Evolutionary conservation across 2,797 vertebrate genomes (phyloP), one percentile per base, ranked within the genome.

Genomic region (Scleropages formosus): DNA sequence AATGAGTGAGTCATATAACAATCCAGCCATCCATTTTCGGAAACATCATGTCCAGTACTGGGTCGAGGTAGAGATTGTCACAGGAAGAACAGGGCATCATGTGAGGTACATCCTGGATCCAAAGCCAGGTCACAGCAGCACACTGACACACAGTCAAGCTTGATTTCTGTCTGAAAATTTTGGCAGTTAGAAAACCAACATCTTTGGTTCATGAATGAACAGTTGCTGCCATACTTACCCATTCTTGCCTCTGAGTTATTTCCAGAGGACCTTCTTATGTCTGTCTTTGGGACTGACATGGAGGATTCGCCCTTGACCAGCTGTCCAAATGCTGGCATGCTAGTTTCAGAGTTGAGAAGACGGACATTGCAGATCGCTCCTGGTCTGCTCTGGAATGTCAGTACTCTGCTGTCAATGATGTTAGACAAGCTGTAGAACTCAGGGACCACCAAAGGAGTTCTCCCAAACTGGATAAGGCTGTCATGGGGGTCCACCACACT

Each of bases 351-450:
- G 58, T 64, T 87, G 61, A 81, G 58, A 6, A 91, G 86, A 31
- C 85, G 76, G 12, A 87, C 22, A 0, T 79, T 90, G 79, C 92
- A 95, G 77, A 78, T 76, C 0, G 15, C 66, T 10, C 84, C 77
- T 0, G 74, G 71, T 0, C 13, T 15, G 27, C 66, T 77, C 58
- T 72, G 15, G 61, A 92, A 90, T 51, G 71, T 84, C 61, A 93
- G 80, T 53, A 90, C 87, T 0, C 80, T 87, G 85, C 83, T 49
- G 79, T 91, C 84, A 0, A 86, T 86, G 80, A 84, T 16, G 71
- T 92, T 91, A 74, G 90, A 93, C 20, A 89, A 81, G 31, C 88
- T 84, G 31, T 91, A 89, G 80, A 93, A 93, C 76, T 85, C 53
- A 0, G 85, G 87, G 63, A 92, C 91, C 82, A 93, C 88, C 62